Conservation (phyloP, 2,113 vertebrate species). For the Litocranius walleri region DNA sequence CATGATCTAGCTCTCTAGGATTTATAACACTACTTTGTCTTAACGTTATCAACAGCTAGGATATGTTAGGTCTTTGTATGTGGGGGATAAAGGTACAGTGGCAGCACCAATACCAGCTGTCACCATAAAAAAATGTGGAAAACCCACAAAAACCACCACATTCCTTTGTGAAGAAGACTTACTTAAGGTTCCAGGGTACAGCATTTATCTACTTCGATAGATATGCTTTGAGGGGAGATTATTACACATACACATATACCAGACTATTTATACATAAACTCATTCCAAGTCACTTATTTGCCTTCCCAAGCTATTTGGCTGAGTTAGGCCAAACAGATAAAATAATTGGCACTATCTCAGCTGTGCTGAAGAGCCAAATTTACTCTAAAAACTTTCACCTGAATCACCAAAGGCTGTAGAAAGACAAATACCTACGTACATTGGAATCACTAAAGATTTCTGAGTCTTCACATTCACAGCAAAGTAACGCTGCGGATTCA, state of each 20-base stretch:
- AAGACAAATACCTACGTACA: constrained; percentile 74
- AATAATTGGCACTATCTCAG: not conserved
- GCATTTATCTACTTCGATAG: not conserved
- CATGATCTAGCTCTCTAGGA: not conserved
- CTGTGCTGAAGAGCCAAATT: not conserved
- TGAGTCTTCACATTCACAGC: constrained; percentile 76
- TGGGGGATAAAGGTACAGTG: not conserved
- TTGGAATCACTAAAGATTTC: constrained; percentile 75
- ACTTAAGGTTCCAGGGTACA: not conserved
- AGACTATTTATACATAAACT: not conserved
- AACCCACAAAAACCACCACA: not conserved
- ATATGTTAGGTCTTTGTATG: not conserved
- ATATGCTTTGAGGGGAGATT: not conserved
- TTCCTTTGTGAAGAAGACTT: not conserved
- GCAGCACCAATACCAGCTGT: not conserved
- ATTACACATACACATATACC: not conserved
- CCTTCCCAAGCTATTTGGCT: constrained; percentile 8
- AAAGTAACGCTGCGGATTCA: constrained; percentile 74
- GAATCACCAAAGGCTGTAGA: constrained; percentile 44
- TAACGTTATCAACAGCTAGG: not conserved
- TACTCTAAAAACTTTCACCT: constrained; percentile 19
- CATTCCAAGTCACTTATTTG: constrained; percentile 30
- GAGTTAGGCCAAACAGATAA: not conserved
- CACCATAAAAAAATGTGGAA: not conserved
- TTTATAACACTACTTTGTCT: constrained; percentile 12